Base-by-base conservation (phyloP, 2,888 invertebrate species). In the Lordiphosa andalusiaca region DNA sequence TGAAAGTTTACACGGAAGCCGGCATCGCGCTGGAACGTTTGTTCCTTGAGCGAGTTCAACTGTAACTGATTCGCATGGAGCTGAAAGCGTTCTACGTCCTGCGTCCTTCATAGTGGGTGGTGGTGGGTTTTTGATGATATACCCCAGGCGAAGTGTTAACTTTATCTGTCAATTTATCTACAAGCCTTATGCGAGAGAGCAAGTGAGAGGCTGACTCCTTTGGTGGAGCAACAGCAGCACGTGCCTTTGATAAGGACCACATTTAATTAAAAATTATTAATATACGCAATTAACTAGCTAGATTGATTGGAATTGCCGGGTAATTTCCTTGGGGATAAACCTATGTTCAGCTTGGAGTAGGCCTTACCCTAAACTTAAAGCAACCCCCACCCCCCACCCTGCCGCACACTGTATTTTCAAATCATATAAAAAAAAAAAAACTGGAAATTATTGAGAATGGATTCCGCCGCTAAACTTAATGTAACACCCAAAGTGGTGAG, bases 161-260 rank as follows among this genome's bases (percentile, higher is more conserved):
- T 67, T 82, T 78, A 77, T 82, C 75, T 77, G 37, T 23, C 51
- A 25, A 44, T 65, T 82, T 78, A 77, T 77, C 77, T 82, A 48
- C 53, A 53, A 59, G 33, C 19, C 35, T 30, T n/a, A 4, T n/a
- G 10, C 23, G 23, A 49, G 30, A 37, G 44, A 21, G 13, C 12
- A 23, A 12, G 25, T 50, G 23, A 35, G 23, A 50, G 35, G 25
- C 30, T 0, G 9, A 10, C 30, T 7, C 9, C 23, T 6, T 35
- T n/a, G 2, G 10, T 19, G 25, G 25, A 25, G 25, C 25, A 25
- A 25, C 25, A 25, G 7, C 25, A 12, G 41, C 54, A 61, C 62
- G 66, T 63, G 57, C 50, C 44, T 30, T 52, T 44, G 50, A 53
- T 66, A 56, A 57, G 41, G 21, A 40, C 10, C 33, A 40, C 44